phyloP scores from a whole-genome alignment of 2,888 invertebrate genomes.

The Acanthosepion pharaonis region DNA sequence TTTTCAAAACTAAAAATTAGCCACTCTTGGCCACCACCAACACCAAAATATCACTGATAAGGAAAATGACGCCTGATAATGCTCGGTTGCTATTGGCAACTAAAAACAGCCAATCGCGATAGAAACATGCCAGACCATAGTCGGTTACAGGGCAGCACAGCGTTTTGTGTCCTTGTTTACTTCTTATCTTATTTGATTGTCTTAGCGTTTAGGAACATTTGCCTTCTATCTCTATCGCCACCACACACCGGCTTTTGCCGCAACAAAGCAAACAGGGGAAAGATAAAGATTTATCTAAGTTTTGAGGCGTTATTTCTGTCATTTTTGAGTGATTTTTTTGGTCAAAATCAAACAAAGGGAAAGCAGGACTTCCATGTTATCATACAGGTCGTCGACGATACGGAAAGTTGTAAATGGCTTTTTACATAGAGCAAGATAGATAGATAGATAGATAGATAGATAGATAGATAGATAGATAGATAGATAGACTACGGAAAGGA shows the following conservation, averaged over 20 bases:
- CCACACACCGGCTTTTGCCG: background rate
- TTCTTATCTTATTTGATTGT: background rate
- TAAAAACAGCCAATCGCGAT: background rate
- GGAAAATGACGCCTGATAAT: background rate
- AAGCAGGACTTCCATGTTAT: background rate
- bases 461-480: background rate
- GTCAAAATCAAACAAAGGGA: background rate
- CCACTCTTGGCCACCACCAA: background rate
- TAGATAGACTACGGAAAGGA: too few relatives aligned
- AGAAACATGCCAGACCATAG: background rate
- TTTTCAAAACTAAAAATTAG: background rate
- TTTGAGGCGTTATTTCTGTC: background rate
- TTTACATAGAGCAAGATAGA: background rate
- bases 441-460: background rate
- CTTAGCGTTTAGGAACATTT: background rate
- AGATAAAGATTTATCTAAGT: background rate
- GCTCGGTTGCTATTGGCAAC: conserved; percentile 11
- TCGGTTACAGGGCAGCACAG: background rate
- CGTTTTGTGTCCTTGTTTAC: background rate
- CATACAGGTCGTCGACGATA: background rate
- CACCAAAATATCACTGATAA: background rate
- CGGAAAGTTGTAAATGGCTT: background rate
- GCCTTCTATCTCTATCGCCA: background rate
- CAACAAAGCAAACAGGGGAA: background rate
- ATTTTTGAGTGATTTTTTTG: background rate